Conservation (phyloP, 2,797 vertebrate species). For the Parambassis ranga region DNA sequence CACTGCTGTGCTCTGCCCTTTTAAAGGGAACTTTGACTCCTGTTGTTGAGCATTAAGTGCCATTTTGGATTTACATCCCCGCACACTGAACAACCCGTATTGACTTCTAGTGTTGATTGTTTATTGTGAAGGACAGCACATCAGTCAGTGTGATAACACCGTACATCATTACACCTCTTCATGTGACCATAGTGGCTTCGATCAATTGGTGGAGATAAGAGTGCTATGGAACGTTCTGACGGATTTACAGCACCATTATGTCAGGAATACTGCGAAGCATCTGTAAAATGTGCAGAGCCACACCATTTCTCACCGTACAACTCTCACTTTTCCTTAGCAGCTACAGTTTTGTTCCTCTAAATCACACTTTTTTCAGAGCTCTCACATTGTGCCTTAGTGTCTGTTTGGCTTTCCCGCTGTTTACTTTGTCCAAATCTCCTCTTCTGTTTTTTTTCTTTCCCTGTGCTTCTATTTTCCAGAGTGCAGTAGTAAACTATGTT, state of each 20-base stretch:
- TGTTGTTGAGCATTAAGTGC: constrained; percentile 25
- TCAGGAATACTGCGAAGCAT: constrained; percentile 21
- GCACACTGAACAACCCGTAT: neutral
- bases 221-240: neutral
- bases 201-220: constrained; percentile 41
- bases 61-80: constrained; percentile 41
- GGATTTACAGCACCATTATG: constrained; percentile 49
- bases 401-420: constrained; percentile 11
- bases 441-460: neutral
- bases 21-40: constrained; percentile 6
- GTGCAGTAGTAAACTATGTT: constrained; percentile 66
- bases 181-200: neutral
- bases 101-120: constrained; percentile 24
- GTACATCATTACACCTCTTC: constrained; percentile 51
- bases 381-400: constrained; percentile 11
- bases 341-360: neutral
- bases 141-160: constrained; percentile 61
- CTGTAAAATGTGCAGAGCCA: constrained; percentile 2
- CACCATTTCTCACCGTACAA: neutral
- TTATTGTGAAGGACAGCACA: constrained; percentile 52
- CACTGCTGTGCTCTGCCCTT: neutral
- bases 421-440: constrained; percentile 8
- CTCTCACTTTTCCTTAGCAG: neutral
- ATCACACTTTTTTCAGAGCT: neutral
- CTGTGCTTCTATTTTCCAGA: constrained; percentile 47